phyloP scores from a whole-genome alignment of 2,797 vertebrate species.

The Chrysocyon brachyurus region DNA sequence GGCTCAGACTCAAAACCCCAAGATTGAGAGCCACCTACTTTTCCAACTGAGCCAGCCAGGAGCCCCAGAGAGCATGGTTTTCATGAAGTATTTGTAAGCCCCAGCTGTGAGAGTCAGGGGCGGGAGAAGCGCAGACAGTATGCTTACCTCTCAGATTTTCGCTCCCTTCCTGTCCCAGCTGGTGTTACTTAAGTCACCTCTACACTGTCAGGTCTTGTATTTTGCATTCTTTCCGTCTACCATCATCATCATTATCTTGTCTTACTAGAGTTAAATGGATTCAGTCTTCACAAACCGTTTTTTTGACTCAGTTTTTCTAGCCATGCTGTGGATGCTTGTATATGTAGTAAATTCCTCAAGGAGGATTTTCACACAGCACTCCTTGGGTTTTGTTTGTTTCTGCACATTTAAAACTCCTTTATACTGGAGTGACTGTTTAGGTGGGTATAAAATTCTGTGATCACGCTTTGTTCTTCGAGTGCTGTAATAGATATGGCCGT shows the following conservation, averaged over 20 bases:
- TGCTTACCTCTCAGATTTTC: background rate
- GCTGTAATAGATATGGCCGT: background rate
- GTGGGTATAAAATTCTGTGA: background rate
- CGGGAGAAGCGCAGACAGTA: background rate
- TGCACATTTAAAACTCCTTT: background rate
- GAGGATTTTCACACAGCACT: background rate
- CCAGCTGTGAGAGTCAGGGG: background rate
- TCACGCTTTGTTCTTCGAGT: background rate
- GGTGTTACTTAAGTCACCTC: background rate
- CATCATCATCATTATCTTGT: background rate
- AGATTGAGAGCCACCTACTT: background rate
- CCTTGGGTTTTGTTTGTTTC: background rate
- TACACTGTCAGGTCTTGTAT: background rate
- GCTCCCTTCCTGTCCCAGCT: background rate
- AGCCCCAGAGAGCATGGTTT: background rate
- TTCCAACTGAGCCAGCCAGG: background rate
- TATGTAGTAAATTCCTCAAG: background rate
- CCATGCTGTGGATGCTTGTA: background rate
- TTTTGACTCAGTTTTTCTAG: background rate
- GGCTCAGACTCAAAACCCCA: background rate
- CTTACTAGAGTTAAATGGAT: background rate
- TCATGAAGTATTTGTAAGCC: background rate
- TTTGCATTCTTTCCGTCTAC: background rate
- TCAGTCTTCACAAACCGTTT: background rate
- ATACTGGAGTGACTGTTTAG: background rate